Percentiles rank a stretch among this genome's conserved stretches.
phyloP scores from a whole-genome alignment of 2,113 vertebrate species.

The Apteryx mantelli region DNA sequence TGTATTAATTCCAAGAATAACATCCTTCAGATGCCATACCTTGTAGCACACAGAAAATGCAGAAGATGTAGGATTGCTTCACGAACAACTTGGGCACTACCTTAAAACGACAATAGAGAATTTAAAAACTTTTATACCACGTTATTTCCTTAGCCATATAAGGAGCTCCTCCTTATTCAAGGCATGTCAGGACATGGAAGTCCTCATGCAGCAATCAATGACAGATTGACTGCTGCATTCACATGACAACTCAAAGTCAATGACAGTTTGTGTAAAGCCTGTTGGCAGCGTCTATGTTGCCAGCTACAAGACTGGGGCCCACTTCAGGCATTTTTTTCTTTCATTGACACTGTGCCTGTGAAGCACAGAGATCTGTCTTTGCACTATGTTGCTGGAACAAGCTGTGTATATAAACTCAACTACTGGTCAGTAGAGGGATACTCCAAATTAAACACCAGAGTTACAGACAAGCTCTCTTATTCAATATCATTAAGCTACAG shows the following conservation, averaged over 20 bases:
- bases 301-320: neutral
- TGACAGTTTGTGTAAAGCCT: neutral
- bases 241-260: neutral
- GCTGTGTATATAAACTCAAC: neutral
- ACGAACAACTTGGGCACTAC: neutral
- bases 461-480: neutral
- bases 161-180: neutral
- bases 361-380: neutral
- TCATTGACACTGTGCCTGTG: neutral
- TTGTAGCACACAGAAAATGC: neutral
- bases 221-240: neutral
- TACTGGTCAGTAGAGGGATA: neutral
- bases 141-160: neutral
- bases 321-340: neutral
- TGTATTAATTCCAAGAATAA: conserved; percentile 8
- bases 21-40: neutral
- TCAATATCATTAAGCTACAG: neutral
- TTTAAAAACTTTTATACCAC: neutral
- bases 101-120: neutral
- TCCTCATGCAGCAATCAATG: neutral
- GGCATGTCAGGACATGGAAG: neutral
- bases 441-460: neutral
- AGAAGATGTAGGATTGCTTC: neutral
- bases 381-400: neutral
- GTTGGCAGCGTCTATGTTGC: neutral